These are phyloP conservation scores for Escarpia spicata DNA, from an alignment of 2,888 invertebrate genomes.

Conservation along the genomic window DNA sequence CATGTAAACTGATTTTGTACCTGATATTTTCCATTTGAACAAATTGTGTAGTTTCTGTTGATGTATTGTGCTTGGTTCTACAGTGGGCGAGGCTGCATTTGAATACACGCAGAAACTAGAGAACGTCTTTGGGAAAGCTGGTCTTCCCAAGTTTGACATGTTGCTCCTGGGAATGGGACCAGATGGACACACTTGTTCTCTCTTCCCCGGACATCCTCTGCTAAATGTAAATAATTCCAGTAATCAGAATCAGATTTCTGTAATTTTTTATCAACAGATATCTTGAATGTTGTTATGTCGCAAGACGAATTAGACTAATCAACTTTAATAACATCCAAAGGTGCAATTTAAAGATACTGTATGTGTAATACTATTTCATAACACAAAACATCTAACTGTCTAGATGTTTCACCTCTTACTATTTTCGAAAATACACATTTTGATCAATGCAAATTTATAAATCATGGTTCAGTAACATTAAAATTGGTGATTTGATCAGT, in stretches of 20 bases:
- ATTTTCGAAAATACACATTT: too few relatives aligned
- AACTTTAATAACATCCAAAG: too few relatives aligned
- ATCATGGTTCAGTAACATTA: too few relatives aligned
- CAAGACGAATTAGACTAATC: too few relatives aligned
- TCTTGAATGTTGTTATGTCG: not conserved
- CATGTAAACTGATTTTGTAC: not conserved
- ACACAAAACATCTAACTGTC: too few relatives aligned
- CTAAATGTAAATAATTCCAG: slow-evolving; percentile 55
- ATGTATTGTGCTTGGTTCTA: not conserved
- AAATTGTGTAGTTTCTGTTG: slow-evolving; percentile 23
- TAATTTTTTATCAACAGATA: not conserved
- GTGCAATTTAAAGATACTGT: too few relatives aligned
- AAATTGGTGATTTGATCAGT: not conserved
- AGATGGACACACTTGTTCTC: slow-evolving; percentile 96
- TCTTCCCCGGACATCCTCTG: slow-evolving; percentile 82
- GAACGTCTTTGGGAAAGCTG: slow-evolving; percentile 64
- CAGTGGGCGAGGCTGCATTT: slow-evolving; percentile 81
- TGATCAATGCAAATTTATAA: too few relatives aligned
- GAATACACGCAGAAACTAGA: slow-evolving; percentile 79
- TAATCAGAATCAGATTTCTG: not conserved
- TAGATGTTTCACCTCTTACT: too few relatives aligned
- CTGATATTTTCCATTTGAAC: not conserved
- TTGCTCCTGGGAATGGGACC: slow-evolving; percentile 95
- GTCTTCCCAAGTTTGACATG: slow-evolving; percentile 83
- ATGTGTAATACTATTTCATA: too few relatives aligned